Conservation (phyloP, 2,797 vertebrate genomes). For the Cephalopachus bancanus region DNA sequence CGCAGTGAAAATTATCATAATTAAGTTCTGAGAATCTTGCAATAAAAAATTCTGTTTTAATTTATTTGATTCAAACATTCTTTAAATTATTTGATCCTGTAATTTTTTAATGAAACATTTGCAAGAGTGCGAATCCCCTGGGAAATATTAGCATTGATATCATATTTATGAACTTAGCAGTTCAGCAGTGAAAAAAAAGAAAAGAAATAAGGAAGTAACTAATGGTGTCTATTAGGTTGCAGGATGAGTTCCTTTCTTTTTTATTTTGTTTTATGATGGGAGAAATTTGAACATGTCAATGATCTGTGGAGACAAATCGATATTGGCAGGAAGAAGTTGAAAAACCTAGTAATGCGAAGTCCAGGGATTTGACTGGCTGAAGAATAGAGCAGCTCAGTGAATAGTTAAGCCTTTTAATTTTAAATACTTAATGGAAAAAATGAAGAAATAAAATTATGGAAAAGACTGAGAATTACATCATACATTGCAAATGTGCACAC, state of each 20-base stretch:
- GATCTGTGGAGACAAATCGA: not conserved
- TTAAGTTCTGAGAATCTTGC: not conserved
- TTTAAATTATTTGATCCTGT: conserved; percentile 3
- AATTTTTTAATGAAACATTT: not conserved
- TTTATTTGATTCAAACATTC: conserved; percentile 14
- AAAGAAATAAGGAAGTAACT: not conserved
- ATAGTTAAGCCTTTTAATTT: not conserved
- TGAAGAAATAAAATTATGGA: not conserved
- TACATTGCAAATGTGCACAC: not conserved
- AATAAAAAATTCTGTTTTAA: conserved; percentile 21
- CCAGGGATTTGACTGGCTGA: not conserved
- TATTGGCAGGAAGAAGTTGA: not conserved
- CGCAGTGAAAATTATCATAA: not conserved
- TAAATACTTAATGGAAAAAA: not conserved
- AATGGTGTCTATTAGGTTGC: not conserved
- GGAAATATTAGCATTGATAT: not conserved
- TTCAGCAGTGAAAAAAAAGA: not conserved
- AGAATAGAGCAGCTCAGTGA: not conserved
- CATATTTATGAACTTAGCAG: not conserved
- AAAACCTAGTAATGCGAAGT: not conserved
- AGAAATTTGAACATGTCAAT: not conserved
- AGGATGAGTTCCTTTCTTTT: not conserved
- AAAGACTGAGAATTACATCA: not conserved
- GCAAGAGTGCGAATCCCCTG: not conserved
- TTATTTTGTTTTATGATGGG: not conserved